A percentile compares a stretch with the other conserved stretches of the same genome.
phyloP scores from a whole-genome alignment of 2,888 invertebrate species.

The Calliphora vomitoria region DNA sequence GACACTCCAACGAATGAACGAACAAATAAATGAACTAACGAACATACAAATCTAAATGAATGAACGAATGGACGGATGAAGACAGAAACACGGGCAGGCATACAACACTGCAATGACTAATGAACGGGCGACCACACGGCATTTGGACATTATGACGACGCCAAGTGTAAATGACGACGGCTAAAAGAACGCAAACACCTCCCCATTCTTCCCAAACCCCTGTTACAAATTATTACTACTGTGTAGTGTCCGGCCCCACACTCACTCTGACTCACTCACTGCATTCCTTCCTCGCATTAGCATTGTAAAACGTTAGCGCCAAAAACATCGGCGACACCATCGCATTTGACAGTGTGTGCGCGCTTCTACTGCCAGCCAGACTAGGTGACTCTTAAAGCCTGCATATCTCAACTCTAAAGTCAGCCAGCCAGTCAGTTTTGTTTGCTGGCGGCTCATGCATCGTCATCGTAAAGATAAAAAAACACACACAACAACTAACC shows the following conservation, averaged over 20 bases:
- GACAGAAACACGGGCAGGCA: slow-evolving; percentile 11
- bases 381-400: background rate
- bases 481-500: slow-evolving; percentile 3
- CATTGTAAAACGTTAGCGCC: slow-evolving; percentile 10
- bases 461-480: slow-evolving; percentile 13
- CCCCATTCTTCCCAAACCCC: slow-evolving; percentile 1
- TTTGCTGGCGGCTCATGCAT: slow-evolving; percentile 40
- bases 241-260: slow-evolving; percentile 2
- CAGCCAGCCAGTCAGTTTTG: slow-evolving; percentile 35
- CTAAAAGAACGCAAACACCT: slow-evolving; percentile 46
- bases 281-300: slow-evolving; percentile 3
- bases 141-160: slow-evolving; percentile 35
- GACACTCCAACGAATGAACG: slow-evolving; percentile 18
- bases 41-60: slow-evolving; percentile 16
- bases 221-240: background rate
- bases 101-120: slow-evolving; percentile 23
- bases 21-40: slow-evolving; percentile 39
- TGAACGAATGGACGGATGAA: slow-evolving; percentile 16
- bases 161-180: slow-evolving; percentile 27
- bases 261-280: slow-evolving; percentile 42
- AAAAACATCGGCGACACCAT: background rate
- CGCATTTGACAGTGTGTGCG: background rate
- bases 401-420: slow-evolving; percentile 40
- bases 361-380: slow-evolving; percentile 17
- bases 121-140: slow-evolving; percentile 40